Evolutionary conservation across 2,888 invertebrate species (phyloP).

Genomic region (Dolichopus griseipennis): DNA sequence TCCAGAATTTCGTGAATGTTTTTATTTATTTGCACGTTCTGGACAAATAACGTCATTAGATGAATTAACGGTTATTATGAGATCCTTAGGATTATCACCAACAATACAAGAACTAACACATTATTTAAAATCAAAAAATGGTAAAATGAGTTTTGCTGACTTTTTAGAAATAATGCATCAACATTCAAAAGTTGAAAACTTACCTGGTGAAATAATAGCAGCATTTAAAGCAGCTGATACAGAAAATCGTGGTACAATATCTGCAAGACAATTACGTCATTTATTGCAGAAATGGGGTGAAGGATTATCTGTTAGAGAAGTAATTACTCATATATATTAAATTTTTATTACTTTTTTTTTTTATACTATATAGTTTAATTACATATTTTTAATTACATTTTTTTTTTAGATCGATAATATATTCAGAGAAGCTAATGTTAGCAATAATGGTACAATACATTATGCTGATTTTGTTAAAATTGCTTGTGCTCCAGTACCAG

Average conservation of each 20-base stretch:
- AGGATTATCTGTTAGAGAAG: constrained; percentile 63
- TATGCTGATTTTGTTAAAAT: constrained; percentile 90
- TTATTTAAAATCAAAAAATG: constrained; percentile 69
- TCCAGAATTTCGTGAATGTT: constrained; percentile 91
- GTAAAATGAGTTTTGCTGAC: constrained; percentile 90
- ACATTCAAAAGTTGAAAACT: constrained; percentile 55
- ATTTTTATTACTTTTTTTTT: constrained; percentile 7
- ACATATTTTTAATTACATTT: background rate
- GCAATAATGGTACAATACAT: constrained; percentile 66
- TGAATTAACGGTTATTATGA: constrained; percentile 87
- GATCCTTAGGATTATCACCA: constrained; percentile 88
- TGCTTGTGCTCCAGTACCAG: constrained; percentile 84
- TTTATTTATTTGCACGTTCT: constrained; percentile 84
- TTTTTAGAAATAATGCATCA: constrained; percentile 92
- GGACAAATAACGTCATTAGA: constrained; percentile 83
- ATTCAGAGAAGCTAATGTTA: constrained; percentile 83
- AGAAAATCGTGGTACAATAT: constrained; percentile 61
- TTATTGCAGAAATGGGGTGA: constrained; percentile 90
- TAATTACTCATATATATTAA: constrained; percentile 26
- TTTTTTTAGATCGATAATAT: constrained; percentile 68
- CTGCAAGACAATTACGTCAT: constrained; percentile 73
- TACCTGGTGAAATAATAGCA: constrained; percentile 61
- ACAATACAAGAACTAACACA: constrained; percentile 83
- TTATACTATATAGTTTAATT: background rate
- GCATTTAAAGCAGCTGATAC: constrained; percentile 84